These are phyloP conservation scores for Coecobrya sp. DNA, from an alignment of 2,888 invertebrate genomes.

Conservation along the genomic window DNA sequence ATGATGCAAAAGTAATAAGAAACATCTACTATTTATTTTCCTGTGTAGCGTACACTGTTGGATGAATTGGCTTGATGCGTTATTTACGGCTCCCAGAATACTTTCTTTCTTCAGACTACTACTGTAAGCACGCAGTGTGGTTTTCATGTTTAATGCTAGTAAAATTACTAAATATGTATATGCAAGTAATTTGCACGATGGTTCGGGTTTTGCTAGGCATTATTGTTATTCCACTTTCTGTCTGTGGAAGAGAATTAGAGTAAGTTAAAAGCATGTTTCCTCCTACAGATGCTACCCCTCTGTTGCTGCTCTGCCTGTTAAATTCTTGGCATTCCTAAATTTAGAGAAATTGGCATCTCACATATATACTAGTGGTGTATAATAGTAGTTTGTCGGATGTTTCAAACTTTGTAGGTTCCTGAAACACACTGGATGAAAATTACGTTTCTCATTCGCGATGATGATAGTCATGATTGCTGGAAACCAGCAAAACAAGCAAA, in stretches of 20 bases:
- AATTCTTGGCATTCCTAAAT: constrained; percentile 77
- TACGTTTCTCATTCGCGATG: not conserved
- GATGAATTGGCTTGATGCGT: not conserved
- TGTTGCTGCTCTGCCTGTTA: constrained; percentile 33
- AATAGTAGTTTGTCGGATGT: not conserved
- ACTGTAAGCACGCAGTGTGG: not conserved
- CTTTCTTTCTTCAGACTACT: not conserved
- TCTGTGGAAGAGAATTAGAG: not conserved
- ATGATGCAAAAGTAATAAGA: not conserved
- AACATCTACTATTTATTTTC: not conserved
- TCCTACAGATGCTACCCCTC: constrained; percentile 18
- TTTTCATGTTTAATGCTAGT: constrained; percentile 36
- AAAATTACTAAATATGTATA: constrained; percentile 28
- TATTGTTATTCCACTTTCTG: constrained; percentile 6
- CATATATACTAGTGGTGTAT: not conserved
- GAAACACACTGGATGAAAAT: not conserved
- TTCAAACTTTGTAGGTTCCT: not conserved
- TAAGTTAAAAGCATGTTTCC: constrained; percentile 3
- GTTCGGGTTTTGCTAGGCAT: not conserved
- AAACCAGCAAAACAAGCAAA: constrained; percentile 10
- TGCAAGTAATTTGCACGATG: not conserved
- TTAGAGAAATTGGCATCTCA: constrained; percentile 71
- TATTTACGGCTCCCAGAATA: constrained; percentile 19
- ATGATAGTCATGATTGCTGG: not conserved
- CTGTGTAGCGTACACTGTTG: not conserved